A percentile compares a stretch with the other conserved stretches of the same genome.
phyloP scores from a whole-genome alignment of 2,113 vertebrate genomes.

The Aspiorhynchus laticeps region DNA sequence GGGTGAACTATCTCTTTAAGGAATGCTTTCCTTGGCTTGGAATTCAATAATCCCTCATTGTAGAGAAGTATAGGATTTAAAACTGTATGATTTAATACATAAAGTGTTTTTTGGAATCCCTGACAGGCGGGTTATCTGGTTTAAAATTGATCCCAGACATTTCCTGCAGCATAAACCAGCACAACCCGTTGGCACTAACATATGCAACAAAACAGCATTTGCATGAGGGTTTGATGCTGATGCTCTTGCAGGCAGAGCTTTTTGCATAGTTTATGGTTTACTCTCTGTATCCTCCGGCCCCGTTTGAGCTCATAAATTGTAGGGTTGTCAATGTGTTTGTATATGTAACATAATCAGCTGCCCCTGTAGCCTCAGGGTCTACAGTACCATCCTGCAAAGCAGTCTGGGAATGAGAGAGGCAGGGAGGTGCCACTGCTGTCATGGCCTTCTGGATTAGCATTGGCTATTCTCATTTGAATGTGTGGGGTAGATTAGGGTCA shows the following conservation, averaged over 20 bases:
- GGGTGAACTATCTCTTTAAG: too few relatives aligned
- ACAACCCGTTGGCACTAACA: not conserved
- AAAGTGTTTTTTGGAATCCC: not conserved
- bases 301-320: not conserved
- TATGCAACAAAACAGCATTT: not conserved
- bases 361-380: constrained; percentile 13
- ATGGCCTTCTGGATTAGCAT: constrained; percentile 5
- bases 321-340: constrained; percentile 18
- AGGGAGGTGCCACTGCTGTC: not conserved
- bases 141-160: not conserved
- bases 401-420: not conserved
- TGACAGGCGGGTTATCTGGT: not conserved
- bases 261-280: not conserved
- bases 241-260: not conserved
- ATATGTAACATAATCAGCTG: constrained; percentile 20
- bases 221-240: not conserved
- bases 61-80: not conserved
- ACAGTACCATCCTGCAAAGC: constrained; percentile 20
- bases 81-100: not conserved
- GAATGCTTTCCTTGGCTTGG: not conserved
- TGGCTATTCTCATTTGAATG: constrained; percentile 19
- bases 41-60: not conserved
- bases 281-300: not conserved
- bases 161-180: not conserved
- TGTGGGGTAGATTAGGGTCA: constrained; percentile 40